These are phyloP conservation scores for Atherinosoma microstoma DNA, from an alignment of 2,797 vertebrate species.

Conservation along the genomic window DNA sequence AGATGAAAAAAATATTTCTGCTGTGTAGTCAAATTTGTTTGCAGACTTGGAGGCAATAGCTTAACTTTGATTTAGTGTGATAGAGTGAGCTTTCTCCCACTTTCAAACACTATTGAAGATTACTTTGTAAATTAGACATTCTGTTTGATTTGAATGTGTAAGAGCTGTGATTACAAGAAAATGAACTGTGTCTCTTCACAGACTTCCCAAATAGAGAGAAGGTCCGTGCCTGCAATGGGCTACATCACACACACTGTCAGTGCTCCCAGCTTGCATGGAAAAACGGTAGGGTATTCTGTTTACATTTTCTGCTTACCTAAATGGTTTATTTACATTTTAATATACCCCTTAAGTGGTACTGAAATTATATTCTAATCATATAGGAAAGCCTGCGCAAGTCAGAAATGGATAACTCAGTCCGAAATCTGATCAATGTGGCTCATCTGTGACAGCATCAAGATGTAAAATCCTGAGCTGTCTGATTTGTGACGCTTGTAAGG, in stretches of 20 bases:
- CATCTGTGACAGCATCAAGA: slow-evolving; percentile 4
- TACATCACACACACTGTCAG: slow-evolving; percentile 99
- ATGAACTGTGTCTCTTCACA: slow-evolving; percentile 73
- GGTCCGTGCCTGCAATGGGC: slow-evolving; percentile 95
- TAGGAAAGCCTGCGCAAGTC: neutral
- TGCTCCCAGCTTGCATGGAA: slow-evolving; percentile 95
- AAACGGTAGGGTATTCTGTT: slow-evolving; percentile 88
- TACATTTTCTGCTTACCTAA: neutral
- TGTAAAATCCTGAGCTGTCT: slow-evolving; percentile 26
- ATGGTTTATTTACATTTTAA: neutral
- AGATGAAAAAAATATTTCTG: slow-evolving; percentile 73
- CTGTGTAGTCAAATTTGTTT: slow-evolving; percentile 78
- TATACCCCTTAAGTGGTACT: neutral
- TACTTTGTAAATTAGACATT: slow-evolving; percentile 59
- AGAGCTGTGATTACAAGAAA: slow-evolving; percentile 47
- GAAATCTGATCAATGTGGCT: slow-evolving; percentile 11
- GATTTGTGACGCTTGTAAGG: neutral
- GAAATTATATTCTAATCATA: neutral
- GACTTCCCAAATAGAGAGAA: slow-evolving; percentile 89
- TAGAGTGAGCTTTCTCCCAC: slow-evolving; percentile 35
- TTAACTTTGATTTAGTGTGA: slow-evolving; percentile 67
- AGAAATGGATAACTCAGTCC: neutral
- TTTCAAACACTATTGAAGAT: slow-evolving; percentile 42
- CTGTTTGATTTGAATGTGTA: slow-evolving; percentile 66
- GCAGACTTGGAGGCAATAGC: slow-evolving; percentile 71